Conservation (phyloP, 2,888 invertebrate genomes). For the Tenthredo livida region DNA sequence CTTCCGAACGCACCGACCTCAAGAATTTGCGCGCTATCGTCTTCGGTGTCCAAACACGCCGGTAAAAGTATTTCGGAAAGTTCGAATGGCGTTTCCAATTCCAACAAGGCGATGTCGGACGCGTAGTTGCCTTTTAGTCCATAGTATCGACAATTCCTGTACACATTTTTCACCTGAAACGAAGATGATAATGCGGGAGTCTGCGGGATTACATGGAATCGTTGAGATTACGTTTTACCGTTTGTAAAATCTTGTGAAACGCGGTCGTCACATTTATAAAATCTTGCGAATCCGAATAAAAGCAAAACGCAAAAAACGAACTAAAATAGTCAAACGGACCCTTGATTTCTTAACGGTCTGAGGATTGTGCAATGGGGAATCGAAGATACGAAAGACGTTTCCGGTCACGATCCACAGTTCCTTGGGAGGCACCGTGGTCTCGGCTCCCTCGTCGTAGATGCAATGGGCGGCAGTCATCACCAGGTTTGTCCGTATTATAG, state of each 20-base stretch:
- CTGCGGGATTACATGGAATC: too few relatives aligned
- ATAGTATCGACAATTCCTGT: slow-evolving; percentile 67
- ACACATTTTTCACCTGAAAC: slow-evolving; percentile 71
- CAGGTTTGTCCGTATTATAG: slow-evolving; percentile 72
- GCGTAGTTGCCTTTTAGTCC: slow-evolving; percentile 71
- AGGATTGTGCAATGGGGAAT: slow-evolving; percentile 63
- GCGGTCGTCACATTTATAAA: not conserved
- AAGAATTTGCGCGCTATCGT: slow-evolving; percentile 63
- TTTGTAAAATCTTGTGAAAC: not conserved
- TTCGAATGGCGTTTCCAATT: slow-evolving; percentile 64
- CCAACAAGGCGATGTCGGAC: slow-evolving; percentile 72
- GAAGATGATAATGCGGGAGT: not conserved
- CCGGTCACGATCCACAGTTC: slow-evolving; percentile 71
- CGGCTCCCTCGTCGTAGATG: slow-evolving; percentile 69
- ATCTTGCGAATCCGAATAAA: not conserved
- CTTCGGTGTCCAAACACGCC: slow-evolving; percentile 68
- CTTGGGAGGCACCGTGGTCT: slow-evolving; percentile 60
- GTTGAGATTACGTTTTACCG: too few relatives aligned
- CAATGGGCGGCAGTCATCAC: slow-evolving; percentile 78
- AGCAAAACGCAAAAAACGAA: too few relatives aligned
- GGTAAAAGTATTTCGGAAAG: slow-evolving; percentile 69
- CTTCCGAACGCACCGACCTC: slow-evolving; percentile 68
- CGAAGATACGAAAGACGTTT: slow-evolving; percentile 72
- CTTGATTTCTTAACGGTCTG: slow-evolving; percentile 63
- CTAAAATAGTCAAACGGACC: slow-evolving; percentile 58